Percentiles rank a stretch among this genome's conserved stretches.
Conservation (phyloP, 2,888 invertebrate species). For the Ceriagrion tenellum region DNA sequence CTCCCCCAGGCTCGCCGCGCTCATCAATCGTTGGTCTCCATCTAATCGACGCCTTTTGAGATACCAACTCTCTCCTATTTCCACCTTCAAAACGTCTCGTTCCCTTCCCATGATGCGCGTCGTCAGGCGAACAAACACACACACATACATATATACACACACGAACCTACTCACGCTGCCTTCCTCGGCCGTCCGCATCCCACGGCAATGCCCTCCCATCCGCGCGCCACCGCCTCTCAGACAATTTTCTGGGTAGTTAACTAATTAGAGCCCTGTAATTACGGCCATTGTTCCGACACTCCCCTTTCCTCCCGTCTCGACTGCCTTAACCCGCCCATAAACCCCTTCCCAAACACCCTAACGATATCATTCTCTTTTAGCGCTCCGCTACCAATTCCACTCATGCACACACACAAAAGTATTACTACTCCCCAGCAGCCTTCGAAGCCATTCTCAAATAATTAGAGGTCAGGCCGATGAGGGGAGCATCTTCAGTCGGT, state of each 20-base stretch:
- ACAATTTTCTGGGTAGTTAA: conserved; percentile 63
- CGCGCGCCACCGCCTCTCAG: background rate
- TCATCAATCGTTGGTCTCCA: conserved; percentile 44
- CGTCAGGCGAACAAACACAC: background rate
- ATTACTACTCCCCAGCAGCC: background rate
- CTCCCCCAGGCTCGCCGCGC: background rate
- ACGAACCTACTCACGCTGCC: background rate
- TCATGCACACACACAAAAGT: background rate
- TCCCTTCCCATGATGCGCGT: background rate
- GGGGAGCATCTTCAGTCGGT: conserved; percentile 30
- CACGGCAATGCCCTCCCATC: conserved; percentile 36
- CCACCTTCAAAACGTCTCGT: background rate
- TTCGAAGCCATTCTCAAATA: conserved; percentile 44
- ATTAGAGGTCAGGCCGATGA: conserved; percentile 4
- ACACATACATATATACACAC: background rate
- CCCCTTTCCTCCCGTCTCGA: background rate
- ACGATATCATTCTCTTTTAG: background rate
- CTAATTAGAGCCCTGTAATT: conserved; percentile 63
- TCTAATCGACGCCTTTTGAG: conserved; percentile 42
- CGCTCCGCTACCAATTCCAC: background rate
- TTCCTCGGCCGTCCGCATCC: background rate
- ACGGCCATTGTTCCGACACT: conserved; percentile 35
- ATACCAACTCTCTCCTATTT: background rate
- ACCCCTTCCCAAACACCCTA: background rate
- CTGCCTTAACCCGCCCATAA: background rate